Conservation (phyloP, 2,888 invertebrate genomes). For the Stenodema calcarata region DNA sequence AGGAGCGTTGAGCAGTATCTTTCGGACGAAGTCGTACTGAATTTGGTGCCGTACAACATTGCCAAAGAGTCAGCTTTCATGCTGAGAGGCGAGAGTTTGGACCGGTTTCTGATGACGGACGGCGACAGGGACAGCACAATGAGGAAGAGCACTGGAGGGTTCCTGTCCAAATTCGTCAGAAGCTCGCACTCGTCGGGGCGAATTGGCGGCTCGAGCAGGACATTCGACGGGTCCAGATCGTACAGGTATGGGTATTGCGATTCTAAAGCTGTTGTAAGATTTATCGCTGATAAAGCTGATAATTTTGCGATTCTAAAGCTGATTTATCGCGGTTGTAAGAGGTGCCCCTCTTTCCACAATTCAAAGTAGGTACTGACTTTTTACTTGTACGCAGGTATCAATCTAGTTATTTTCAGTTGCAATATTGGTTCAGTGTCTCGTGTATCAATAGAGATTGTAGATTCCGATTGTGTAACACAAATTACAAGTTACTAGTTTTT, state of each 20-base stretch:
- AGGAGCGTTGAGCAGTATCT: slow-evolving; percentile 7
- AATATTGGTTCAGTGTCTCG: too few relatives aligned
- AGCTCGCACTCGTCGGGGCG: slow-evolving; percentile 10
- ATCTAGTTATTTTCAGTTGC: too few relatives aligned
- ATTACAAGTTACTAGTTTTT: too few relatives aligned
- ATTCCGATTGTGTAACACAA: too few relatives aligned
- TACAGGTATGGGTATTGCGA: not conserved
- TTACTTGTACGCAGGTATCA: too few relatives aligned
- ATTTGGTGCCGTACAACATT: slow-evolving; percentile 11
- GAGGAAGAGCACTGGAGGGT: slow-evolving; percentile 30
- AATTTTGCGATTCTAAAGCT: too few relatives aligned
- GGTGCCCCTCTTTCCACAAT: too few relatives aligned
- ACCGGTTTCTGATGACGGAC: slow-evolving; percentile 1
- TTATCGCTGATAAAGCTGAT: too few relatives aligned
- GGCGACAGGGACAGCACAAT: not conserved
- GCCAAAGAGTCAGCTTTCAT: slow-evolving; percentile 32
- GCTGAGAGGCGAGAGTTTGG: slow-evolving; percentile 35
- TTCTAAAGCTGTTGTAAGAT: too few relatives aligned
- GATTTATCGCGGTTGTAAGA: too few relatives aligned
- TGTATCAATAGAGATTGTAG: too few relatives aligned
- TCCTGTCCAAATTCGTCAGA: slow-evolving; percentile 22
- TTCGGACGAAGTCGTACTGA: slow-evolving; percentile 29
- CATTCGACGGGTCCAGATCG: not conserved
- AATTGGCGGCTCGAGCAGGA: not conserved
- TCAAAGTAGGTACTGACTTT: too few relatives aligned